phyloP scores from a whole-genome alignment of 2,113 vertebrate species.

The Nipponia nippon region DNA sequence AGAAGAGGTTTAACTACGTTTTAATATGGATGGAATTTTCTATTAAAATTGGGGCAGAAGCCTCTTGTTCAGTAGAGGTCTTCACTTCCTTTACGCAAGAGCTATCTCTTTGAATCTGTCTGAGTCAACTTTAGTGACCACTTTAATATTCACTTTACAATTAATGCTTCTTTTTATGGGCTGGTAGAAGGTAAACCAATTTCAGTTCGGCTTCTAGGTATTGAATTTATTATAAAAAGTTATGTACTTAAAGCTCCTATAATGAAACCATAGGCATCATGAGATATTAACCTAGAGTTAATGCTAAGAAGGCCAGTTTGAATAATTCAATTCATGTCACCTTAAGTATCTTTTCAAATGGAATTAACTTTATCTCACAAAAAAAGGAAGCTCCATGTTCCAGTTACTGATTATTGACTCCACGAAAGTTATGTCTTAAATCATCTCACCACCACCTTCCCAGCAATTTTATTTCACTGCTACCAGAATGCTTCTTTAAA shows the following conservation, averaged over 20 bases:
- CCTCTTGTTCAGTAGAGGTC: constrained; percentile 10
- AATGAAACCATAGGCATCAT: constrained; percentile 71
- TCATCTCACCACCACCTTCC: constrained; percentile 37
- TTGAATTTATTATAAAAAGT: constrained; percentile 76
- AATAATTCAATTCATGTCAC: constrained; percentile 72
- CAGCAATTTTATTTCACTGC: constrained; percentile 19
- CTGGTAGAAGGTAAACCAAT: constrained; percentile 71
- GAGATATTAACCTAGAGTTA: constrained; percentile 72
- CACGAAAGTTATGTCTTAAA: constrained; percentile 41
- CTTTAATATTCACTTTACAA: constrained; percentile 71
- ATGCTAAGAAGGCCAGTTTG: constrained; percentile 69
- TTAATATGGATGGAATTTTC: constrained; percentile 46
- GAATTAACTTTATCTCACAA: constrained; percentile 70
- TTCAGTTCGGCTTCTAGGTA: constrained; percentile 64
- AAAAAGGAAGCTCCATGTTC: constrained; percentile 58
- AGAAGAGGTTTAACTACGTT: constrained; percentile 21
- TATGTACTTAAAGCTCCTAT: constrained; percentile 71
- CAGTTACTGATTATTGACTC: constrained; percentile 68
- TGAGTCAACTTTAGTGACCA: constrained; percentile 63
- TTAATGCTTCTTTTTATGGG: constrained; percentile 72
- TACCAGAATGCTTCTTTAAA: constrained; percentile 4
- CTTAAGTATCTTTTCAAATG: constrained; percentile 71
- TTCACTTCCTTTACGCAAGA: not conserved
- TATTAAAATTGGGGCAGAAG: constrained; percentile 38
- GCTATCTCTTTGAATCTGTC: constrained; percentile 54